phyloP scores from a whole-genome alignment of 1,140 invertebrate genomes.

The Andricus grossulariae region DNA sequence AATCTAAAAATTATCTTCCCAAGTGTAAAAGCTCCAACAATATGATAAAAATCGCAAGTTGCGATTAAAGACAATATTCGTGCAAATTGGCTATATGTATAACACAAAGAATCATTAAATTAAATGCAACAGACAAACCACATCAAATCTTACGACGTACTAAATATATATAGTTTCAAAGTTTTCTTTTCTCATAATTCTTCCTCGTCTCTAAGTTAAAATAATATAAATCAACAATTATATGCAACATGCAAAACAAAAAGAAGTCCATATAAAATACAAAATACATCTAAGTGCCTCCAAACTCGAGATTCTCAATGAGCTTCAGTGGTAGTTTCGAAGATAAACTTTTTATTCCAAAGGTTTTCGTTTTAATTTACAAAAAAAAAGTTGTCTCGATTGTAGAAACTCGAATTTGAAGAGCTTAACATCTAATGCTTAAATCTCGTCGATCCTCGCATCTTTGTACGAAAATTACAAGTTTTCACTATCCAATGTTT shows the following conservation, averaged over 20 bases:
- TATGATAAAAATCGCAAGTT: background rate
- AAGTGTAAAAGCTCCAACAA: background rate
- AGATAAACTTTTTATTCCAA: background rate
- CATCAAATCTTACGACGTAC: conserved; percentile 23
- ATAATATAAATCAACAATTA: conserved; percentile 73
- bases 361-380: background rate
- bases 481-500: background rate
- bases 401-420: background rate
- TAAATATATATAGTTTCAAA: conserved; percentile 32
- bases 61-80: background rate
- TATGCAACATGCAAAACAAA: conserved; percentile 74
- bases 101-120: conserved; percentile 41
- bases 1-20: no score
- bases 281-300: conserved; percentile 1
- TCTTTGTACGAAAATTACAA: conserved; percentile 41
- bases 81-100: conserved; percentile 14
- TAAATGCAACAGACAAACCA: conserved; percentile 41
- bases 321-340: background rate
- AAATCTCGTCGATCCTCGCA: conserved; percentile 4
- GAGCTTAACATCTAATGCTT: conserved; percentile 4
- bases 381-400: background rate
- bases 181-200: conserved; percentile 23
- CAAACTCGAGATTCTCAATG: background rate
- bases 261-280: conserved; percentile 51
- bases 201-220: conserved; percentile 41